Conservation (phyloP, 2,113 vertebrate genomes). For the Petrocephalus zakoni region DNA sequence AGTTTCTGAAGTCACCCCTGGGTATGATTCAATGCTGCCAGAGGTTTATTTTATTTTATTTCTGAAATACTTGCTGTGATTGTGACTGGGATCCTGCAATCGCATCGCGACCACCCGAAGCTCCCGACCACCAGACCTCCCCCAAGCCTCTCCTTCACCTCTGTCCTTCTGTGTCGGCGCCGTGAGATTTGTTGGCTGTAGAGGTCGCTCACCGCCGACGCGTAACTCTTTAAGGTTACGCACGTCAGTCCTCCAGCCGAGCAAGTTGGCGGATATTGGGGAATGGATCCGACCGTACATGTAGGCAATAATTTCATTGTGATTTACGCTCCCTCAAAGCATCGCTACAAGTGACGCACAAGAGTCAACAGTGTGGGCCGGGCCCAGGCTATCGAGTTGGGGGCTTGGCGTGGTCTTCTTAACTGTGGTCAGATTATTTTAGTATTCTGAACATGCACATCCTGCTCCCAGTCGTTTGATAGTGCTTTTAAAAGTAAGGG, state of each 20-base stretch:
- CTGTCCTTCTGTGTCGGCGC: not conserved
- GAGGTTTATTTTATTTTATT: not conserved
- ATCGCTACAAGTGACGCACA: slow-evolving; percentile 23
- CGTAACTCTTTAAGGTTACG: not conserved
- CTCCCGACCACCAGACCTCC: not conserved
- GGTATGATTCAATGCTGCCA: slow-evolving; percentile 21
- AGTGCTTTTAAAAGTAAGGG: slow-evolving; percentile 18
- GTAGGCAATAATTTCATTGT: slow-evolving; percentile 15
- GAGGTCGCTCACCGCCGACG: not conserved
- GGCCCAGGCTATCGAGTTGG: not conserved
- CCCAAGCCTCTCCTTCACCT: not conserved
- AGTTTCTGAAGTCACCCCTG: slow-evolving; percentile 7
- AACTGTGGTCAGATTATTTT: slow-evolving; percentile 26
- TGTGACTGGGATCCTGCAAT: slow-evolving; percentile 30
- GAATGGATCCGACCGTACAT: not conserved
- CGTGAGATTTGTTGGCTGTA: not conserved
- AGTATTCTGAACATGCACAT: slow-evolving; percentile 31
- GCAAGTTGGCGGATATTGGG: not conserved
- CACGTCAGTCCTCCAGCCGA: not conserved
- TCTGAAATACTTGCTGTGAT: slow-evolving; percentile 30
- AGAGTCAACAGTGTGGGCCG: not conserved
- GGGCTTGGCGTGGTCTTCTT: slow-evolving; percentile 12
- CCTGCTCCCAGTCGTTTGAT: not conserved
- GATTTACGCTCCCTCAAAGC: not conserved
- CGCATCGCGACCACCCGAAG: slow-evolving; percentile 18